Base-by-base conservation (phyloP, 2,797 vertebrate genomes). In the Aphelocoma californica region DNA sequence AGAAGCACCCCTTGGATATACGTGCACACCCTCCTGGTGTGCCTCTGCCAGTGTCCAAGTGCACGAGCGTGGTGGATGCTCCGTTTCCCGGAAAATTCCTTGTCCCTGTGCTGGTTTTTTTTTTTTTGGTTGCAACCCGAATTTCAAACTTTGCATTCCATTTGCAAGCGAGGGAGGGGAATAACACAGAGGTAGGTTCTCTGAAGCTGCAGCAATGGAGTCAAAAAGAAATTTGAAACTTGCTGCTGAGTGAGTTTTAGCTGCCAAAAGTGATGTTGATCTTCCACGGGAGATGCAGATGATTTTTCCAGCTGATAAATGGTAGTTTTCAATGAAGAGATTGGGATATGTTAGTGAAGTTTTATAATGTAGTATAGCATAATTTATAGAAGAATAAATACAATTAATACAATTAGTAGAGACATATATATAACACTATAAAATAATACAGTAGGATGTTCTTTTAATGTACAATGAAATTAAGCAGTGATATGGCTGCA, bases 11-110 rank as follows among this genome's bases (percentile, higher is more conserved):
- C 25, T 9, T 3, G 56, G 50, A 13, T 57, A 1, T 12, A 0
- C 0, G 0, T 2, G 38, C n/a, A 9, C 8, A 2, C 1, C 1
- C 61, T 48, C 66, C 71, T 9, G 10, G 3, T 9, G 19, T 2
- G 0, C 60, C 73, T 45, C 65, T 3, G 6, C 16, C 6, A 31
- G 23, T 9, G 1, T 19, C 7, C 0, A 4, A 20, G 56, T 9
- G 2, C 14, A 1, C 0, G 3, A 78, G 25, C 12, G 1, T 10
- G 4, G 1, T 4, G 15, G 24, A 2, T 71, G 32, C 58, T 31
- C 36, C 2, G 6, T n/a, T 44, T 53, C 56, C 70, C 51, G 60
- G 20, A 21, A 24, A 65, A 72, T 60, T 24, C 29, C 53, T 66
- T 34, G 9, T 57, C n/a, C 29, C 29, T 20, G 7, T 50, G 34